These are phyloP conservation scores for Serinus canaria DNA, from an alignment of 2,113 vertebrate species.

Conservation along the genomic window DNA sequence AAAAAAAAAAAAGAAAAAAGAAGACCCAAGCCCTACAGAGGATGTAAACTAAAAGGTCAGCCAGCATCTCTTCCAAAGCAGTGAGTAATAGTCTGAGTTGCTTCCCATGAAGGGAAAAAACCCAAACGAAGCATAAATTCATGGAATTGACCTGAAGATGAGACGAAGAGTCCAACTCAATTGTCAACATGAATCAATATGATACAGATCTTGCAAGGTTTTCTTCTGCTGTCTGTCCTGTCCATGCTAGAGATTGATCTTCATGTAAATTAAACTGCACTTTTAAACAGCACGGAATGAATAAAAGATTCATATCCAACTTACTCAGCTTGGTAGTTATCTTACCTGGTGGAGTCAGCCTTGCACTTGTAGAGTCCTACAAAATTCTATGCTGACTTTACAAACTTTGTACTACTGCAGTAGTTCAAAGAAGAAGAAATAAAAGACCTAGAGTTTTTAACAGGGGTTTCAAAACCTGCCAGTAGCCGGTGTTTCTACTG, in stretches of 20 bases:
- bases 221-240: neutral
- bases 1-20: neutral
- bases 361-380: neutral
- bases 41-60: neutral
- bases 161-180: neutral
- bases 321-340: neutral
- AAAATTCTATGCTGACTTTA: neutral
- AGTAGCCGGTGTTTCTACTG: neutral
- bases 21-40: neutral
- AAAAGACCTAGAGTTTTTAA: neutral
- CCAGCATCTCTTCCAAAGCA: neutral
- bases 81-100: neutral
- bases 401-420: neutral
- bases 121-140: rapidly evolving
- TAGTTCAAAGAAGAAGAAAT: neutral
- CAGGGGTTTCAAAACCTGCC: neutral
- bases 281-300: neutral
- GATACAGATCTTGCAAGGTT: neutral
- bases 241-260: neutral
- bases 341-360: neutral
- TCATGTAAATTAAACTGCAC: neutral
- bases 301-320: neutral
- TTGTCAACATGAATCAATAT: neutral
- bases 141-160: neutral
- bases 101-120: neutral